Evolutionary conservation across 92 coral and sea anemone genomes (phyloP), one percentile per base, ranked within the genome.

Genomic region (Phymanthus crucifer): DNA sequence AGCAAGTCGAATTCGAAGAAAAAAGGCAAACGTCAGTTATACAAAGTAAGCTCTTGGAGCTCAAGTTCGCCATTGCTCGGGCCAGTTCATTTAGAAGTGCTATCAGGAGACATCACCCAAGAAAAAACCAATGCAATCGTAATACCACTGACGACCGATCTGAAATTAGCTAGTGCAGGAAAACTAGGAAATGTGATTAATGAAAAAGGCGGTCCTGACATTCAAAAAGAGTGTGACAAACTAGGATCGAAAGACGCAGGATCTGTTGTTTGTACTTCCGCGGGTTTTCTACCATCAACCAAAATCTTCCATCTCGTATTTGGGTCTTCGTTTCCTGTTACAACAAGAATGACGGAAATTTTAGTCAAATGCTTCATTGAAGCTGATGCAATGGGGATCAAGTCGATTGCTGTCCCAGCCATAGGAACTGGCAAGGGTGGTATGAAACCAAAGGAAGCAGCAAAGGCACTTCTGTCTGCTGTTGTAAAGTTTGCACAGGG

Each of bases 61-160:
- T n/a, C n/a, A n/a, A n/a, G n/a, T n/a, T n/a, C n/a, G n/a, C n/a
- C n/a, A n/a, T n/a, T n/a, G n/a, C n/a, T 90, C 6, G 98, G 88
- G 8, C 40, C 65, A 69, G 40, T 85, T 34, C 66, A 71, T 45
- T 85, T 93, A 32, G 90, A 89, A 74, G 78, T 80, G 34, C 79
- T 79, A 32, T 32, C 70, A 66, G 98, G 98, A 3, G 93, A 91
- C 79, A 78, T 93, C 29, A 93, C 94, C n/a, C 52, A 79, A 36
- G 94, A 93, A 87, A 74, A 48, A 13, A 87, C 89, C 2, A 90
- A 93, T 56, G 95, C 94, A 27, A 88, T 93, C n/a, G 95, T 70
- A 6, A 87, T 80, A 27, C 47, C 77, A 37, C 80, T 95, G 4
- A 91, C 91, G 48, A 48, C 23, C 17, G 4, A 52, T 26, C 83